Conservation (phyloP, 2,797 vertebrate species). For the Sciurus vulgaris region DNA sequence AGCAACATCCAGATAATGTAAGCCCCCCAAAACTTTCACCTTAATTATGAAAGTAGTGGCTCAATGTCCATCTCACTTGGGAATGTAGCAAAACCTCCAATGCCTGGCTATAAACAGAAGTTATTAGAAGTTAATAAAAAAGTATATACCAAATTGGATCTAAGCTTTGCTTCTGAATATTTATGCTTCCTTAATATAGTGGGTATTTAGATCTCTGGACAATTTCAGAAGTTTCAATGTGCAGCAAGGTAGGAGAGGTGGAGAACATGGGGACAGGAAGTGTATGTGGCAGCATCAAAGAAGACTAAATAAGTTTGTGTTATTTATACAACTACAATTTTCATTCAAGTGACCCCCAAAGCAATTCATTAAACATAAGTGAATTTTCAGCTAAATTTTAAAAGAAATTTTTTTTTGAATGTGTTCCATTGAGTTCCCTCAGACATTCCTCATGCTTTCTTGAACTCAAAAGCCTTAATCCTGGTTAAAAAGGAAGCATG, state of each 20-base stretch:
- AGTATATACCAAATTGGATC: not conserved
- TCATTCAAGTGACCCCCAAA: not conserved
- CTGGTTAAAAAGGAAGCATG: not conserved
- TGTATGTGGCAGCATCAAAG: not conserved
- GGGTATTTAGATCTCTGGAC: not conserved
- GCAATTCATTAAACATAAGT: constrained; percentile 8
- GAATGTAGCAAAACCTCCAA: not conserved
- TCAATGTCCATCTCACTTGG: not conserved
- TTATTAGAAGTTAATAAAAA: constrained; percentile 20
- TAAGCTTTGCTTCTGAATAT: not conserved
- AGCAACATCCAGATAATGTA: not conserved
- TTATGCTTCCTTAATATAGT: not conserved
- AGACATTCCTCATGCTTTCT: not conserved
- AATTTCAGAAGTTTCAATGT: constrained; percentile 23
- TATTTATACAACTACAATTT: constrained; percentile 11
- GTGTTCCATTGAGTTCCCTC: not conserved
- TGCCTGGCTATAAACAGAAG: not conserved
- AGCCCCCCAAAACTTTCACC: not conserved
- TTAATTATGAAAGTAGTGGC: not conserved
- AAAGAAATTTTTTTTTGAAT: constrained; percentile 44
- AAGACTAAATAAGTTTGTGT: not conserved
- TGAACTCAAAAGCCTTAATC: constrained; percentile 45
- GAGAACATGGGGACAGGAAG: not conserved
- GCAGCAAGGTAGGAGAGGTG: not conserved
- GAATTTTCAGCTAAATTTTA: constrained; percentile 18